These are phyloP conservation scores for Volucella bombylans DNA, from an alignment of 2,888 invertebrate genomes.

Conservation along the genomic window DNA sequence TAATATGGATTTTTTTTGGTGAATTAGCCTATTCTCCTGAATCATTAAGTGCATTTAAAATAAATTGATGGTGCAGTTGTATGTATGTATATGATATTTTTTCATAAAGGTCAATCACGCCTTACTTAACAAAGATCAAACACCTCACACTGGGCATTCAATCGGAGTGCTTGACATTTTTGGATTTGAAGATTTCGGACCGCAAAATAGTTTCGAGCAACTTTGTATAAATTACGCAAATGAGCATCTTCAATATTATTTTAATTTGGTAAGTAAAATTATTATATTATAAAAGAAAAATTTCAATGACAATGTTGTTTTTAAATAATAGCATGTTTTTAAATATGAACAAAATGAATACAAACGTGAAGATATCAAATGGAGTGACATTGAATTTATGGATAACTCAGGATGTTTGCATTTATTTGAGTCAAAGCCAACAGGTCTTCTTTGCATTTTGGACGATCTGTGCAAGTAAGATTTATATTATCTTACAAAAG, in stretches of 20 bases:
- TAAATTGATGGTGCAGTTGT: no score
- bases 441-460: conserved; percentile 93
- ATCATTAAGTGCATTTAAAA: no score
- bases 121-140: conserved; percentile 94
- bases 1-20: no score
- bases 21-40: no score
- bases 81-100: conserved; percentile 7
- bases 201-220: conserved; percentile 96
- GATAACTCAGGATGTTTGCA: conserved; percentile 97
- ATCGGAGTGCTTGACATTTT: conserved; percentile 98
- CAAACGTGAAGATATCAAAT: conserved; percentile 94
- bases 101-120: conserved; percentile 88
- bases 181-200: conserved; percentile 97
- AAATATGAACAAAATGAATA: conserved; percentile 99
- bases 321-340: conserved; percentile 91
- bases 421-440: conserved; percentile 94
- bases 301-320: background rate
- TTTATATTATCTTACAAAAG: background rate
- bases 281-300: background rate
- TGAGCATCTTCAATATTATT: conserved; percentile 98
- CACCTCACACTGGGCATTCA: conserved; percentile 95
- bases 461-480: conserved; percentile 98
- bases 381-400: conserved; percentile 97
- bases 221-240: conserved; percentile 99
- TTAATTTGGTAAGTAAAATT: conserved; percentile 85